These are phyloP conservation scores for Pongo abelii DNA, from an alignment of 2,113 vertebrate genomes.

Conservation along the genomic window DNA sequence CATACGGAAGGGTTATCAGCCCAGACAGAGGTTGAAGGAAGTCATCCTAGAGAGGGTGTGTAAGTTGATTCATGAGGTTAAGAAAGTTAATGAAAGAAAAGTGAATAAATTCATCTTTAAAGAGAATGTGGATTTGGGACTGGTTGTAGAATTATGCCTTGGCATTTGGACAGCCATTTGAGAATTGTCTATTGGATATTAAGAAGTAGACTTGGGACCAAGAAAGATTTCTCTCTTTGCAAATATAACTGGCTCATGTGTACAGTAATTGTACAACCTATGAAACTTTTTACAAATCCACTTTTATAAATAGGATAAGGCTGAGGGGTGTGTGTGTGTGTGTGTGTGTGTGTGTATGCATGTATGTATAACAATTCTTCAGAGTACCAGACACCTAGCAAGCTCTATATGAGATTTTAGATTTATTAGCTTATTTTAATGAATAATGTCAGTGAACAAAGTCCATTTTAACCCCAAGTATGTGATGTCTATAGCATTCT, in stretches of 20 bases:
- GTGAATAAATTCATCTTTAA: background rate
- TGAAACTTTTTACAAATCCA: background rate
- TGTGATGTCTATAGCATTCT: background rate
- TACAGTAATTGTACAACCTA: background rate
- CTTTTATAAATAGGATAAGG: background rate
- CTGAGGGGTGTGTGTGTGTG: background rate
- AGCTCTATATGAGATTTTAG: background rate
- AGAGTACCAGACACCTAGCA: background rate
- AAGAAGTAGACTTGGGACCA: background rate
- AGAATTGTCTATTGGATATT: background rate
- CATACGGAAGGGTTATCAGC: background rate
- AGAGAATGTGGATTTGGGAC: background rate
- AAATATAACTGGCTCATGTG: background rate
- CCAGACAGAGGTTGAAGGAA: background rate
- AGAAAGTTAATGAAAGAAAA: background rate
- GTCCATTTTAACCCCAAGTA: background rate
- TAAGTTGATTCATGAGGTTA: background rate
- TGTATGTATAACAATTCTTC: background rate
- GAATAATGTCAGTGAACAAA: background rate
- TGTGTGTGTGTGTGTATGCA: background rate
- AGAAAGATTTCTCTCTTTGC: background rate
- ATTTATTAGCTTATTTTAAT: background rate
- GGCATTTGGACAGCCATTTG: background rate
- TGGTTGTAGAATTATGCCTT: background rate
- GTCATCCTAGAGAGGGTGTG: background rate